phyloP scores from a whole-genome alignment of 2,113 vertebrate genomes.

The Anas platyrhynchos region DNA sequence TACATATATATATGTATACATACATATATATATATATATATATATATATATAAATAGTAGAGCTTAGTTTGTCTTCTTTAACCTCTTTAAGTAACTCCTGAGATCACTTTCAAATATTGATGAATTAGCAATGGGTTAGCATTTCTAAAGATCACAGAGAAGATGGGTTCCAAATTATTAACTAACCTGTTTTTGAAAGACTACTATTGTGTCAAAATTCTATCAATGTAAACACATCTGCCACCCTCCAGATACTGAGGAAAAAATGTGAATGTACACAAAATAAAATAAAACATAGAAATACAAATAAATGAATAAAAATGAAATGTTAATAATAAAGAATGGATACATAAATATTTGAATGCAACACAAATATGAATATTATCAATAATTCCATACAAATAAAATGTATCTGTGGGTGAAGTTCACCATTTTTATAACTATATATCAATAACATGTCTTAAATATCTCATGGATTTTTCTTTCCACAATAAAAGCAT shows the following conservation, averaged over 20 bases:
- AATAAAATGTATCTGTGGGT: neutral
- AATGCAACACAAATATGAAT: neutral
- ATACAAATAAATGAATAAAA: neutral
- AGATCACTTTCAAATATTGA: neutral
- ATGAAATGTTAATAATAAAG: neutral
- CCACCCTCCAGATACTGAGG: neutral
- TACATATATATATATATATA: too few species aligned
- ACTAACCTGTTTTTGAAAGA: neutral
- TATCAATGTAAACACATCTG: neutral
- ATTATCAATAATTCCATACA: neutral
- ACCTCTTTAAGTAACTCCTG: neutral
- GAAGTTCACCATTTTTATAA: neutral
- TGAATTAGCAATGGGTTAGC: neutral
- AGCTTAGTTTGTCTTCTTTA: neutral
- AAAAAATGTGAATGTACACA: neutral
- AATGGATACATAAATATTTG: neutral
- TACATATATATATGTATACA: too few species aligned
- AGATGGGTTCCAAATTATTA: accelerated
- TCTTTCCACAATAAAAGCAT: neutral
- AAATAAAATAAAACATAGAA: neutral
- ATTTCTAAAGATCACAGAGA: neutral
- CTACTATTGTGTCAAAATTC: neutral
- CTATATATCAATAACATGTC: neutral
- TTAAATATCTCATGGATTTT: neutral
- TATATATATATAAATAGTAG: neutral